Base-by-base conservation (phyloP, 2,113 vertebrate genomes). In the Oryctolagus cuniculus region DNA sequence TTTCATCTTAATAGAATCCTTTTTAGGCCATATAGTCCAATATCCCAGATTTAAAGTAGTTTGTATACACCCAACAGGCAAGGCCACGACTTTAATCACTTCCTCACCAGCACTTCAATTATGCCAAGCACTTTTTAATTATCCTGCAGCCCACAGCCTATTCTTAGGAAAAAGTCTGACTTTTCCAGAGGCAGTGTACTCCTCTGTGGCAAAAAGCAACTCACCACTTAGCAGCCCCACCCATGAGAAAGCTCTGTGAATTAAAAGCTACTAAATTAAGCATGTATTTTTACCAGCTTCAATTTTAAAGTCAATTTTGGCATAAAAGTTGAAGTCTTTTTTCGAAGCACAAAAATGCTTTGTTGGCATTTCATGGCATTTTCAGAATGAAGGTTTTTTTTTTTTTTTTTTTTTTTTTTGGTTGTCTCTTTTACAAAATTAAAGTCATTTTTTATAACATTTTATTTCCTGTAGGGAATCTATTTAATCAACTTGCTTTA, bases 241-340 rank as follows among this genome's bases (percentile, higher is more conserved):
- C 98, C 98, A 97, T 97, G 97, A 98, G 97, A 96, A 93, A 97
- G 80, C 93, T 53, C 95, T 91, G 95, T 97, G 97, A 98, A 98
- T 98, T 98, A 98, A 97, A 98, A 98, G 97, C 97, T 98, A 98
- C 98, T 69, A 38, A 98, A 98, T 98, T 96, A 98, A 98, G 96
- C 95, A 25, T 97, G 44, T 98, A 98, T 98, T 98, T 98, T 98
- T 98, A 98, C 98, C 98, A 98, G 95, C 97, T 97, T 98, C 97
- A 98, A 98, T 98, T 98, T 98, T 97, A 93, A 96, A 97, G 90
- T 97, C 92, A 44, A 88, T 96, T 95, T 94, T 95, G 87, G 95
- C 88, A 90, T 88, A 90, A 93, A 97, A 97, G 92, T 97, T 75
- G 89, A 95, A 97, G 82, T 93, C 9, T 96, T 97, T 98, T 97